phyloP scores from a whole-genome alignment of 37 sponge, comb jelly and placozoan genomes.

The Spongia lamella region DNA sequence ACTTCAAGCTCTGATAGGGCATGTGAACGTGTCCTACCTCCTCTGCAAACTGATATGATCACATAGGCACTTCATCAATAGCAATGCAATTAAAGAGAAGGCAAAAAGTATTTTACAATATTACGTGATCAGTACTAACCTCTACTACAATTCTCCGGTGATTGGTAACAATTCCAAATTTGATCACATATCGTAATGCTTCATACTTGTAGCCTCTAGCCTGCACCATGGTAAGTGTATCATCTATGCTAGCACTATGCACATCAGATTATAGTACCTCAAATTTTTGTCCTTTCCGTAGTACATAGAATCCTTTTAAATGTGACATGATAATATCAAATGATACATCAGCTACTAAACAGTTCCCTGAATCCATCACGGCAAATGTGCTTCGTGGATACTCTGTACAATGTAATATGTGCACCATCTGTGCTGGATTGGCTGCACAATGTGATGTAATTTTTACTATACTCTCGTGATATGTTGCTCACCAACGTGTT shows the following conservation, averaged over 20 bases:
- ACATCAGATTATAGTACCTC: conserved; percentile 16
- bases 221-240: too few relatives aligned
- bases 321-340: conserved; percentile 66
- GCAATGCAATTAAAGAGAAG: too few relatives aligned
- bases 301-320: conserved; percentile 56
- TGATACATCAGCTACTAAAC: conserved; percentile 63
- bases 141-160: conserved; percentile 67
- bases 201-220: conserved; percentile 51
- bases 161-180: conserved; percentile 53
- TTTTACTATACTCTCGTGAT: too few relatives aligned
- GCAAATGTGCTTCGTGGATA: conserved; percentile 69
- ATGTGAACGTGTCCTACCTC: too few relatives aligned
- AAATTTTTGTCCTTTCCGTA: conserved; percentile 53
- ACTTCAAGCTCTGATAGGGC: too few relatives aligned
- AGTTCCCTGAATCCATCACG: conserved; percentile 50
- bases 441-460: not conserved
- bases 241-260: too few relatives aligned
- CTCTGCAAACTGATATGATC: too few relatives aligned
- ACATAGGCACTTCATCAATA: too few relatives aligned
- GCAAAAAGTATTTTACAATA: too few relatives aligned
- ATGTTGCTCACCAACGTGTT: conserved; percentile 24
- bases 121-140: too few relatives aligned
- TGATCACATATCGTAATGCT: conserved; percentile 40
- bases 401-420: conserved; percentile 68
- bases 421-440: conserved; percentile 18